Evolutionary conservation across 2,888 invertebrate species (phyloP), one percentile per base, ranked within the genome.

Genomic region (Nomada flava): DNA sequence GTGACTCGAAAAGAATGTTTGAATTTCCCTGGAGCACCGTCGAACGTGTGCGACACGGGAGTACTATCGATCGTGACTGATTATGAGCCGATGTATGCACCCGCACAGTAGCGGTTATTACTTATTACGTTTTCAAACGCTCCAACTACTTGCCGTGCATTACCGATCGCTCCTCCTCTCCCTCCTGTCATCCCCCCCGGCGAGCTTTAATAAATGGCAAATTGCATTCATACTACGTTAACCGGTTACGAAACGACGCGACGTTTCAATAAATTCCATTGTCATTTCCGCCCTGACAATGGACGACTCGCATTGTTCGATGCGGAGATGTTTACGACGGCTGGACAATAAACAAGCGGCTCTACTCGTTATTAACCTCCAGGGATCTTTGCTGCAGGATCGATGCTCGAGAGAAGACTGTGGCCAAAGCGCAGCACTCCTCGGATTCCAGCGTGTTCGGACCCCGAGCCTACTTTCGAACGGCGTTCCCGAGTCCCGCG

Each of bases 361-460:
- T 13, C 36, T 11, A 2, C 57, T 18, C n/a, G 53, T 55, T 44
- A 64, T 69, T 64, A 23, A 69, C 20, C 57, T 68, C 42, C 10
- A 18, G 52, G 23, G 29, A 29, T 36, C 11, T 42, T 47, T 47
- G 13, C 20, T 95, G 0, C 96, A 98, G 98, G 94, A 97, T 98
- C 94, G 98, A 98, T 94, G 97, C 97, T 29, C 96, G 98, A 86
- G 98, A 97, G 91, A 97, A 97, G 94, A 96, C 97, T 88, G 94
- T 97, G 89, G 95, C 95, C 70, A 96, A 97, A 91, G 97, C 97
- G 64, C 95, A 96, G 73, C 98, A 98, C 95, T 97, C 97, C 96
- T 98, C 98, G 57, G 97, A 97, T 76, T 96, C 97, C 77, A 96
- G 97, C 94, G 97, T 97, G 91, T 98, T 98, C 94, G 98, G 97